phyloP scores from a whole-genome alignment of 2,113 vertebrate species.

The Cavia aperea region DNA sequence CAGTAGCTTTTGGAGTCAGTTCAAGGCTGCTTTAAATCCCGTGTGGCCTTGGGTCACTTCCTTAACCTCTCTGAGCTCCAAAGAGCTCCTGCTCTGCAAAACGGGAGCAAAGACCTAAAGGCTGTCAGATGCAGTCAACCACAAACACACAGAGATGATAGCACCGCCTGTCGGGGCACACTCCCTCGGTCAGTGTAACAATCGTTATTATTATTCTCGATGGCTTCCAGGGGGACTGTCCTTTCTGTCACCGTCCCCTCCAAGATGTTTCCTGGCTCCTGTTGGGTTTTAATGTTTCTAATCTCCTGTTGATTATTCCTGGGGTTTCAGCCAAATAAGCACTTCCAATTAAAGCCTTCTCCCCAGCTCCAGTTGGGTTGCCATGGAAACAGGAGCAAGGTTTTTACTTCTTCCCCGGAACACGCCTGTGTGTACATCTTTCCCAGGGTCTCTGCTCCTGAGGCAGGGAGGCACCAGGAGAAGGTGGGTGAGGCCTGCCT shows the following conservation, averaged over 20 bases:
- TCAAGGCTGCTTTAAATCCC: not conserved
- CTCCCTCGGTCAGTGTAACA: rapidly evolving
- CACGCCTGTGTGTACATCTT: not conserved
- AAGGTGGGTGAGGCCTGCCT: not conserved
- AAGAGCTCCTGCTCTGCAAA: not conserved
- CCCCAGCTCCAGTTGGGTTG: constrained; percentile 61
- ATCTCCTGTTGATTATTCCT: constrained; percentile 78
- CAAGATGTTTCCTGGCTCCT: constrained; percentile 52
- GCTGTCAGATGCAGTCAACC: rapidly evolving
- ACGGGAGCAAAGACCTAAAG: not conserved
- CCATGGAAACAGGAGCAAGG: constrained; percentile 65
- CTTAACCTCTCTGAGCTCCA: not conserved
- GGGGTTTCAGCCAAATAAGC: constrained; percentile 75
- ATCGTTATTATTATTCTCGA: rapidly evolving
- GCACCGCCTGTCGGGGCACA: rapidly evolving
- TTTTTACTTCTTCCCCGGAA: constrained; percentile 42
- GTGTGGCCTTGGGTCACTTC: not conserved
- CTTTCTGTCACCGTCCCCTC: constrained; percentile 63
- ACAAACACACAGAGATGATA: rapidly evolving
- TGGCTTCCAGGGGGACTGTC: constrained; percentile 60
- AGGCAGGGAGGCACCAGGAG: not conserved
- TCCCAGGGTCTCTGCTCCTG: not conserved
- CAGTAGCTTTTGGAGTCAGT: not conserved
- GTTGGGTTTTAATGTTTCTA: constrained; percentile 76
- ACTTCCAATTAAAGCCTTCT: constrained; percentile 75